phyloP scores from a whole-genome alignment of 2,888 invertebrate genomes.

The Drosophila neonasuta region DNA sequence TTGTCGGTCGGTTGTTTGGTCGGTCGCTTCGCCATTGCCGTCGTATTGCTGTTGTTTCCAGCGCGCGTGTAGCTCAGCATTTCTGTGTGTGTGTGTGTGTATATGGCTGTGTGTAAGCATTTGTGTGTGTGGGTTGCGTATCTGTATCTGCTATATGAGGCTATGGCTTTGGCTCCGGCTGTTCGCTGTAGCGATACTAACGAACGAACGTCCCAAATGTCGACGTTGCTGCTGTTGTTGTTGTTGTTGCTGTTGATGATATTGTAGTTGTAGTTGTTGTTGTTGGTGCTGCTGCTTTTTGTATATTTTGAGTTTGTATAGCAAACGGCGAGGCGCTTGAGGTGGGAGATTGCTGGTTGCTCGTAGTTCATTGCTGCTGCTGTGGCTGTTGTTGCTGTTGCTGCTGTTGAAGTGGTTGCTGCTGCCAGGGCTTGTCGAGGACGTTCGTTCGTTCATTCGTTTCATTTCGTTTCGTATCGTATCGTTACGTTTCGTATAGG shows the following conservation, averaged over 20 bases:
- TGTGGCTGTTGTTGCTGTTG: slow-evolving; percentile 32
- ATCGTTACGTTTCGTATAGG: slow-evolving; percentile 23
- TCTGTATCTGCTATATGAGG: slow-evolving; percentile 64
- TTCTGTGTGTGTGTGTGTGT: slow-evolving; percentile 38
- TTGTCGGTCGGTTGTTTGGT: slow-evolving; percentile 37
- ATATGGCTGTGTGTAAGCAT: slow-evolving; percentile 15
- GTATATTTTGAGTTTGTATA: slow-evolving; percentile 55
- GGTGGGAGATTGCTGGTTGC: slow-evolving; percentile 47
- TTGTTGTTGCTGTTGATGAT: slow-evolving; percentile 38
- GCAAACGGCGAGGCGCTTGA: slow-evolving; percentile 36
- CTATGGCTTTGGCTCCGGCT: slow-evolving; percentile 57
- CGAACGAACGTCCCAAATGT: slow-evolving; percentile 76
- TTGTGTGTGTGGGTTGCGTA: slow-evolving; percentile 47
- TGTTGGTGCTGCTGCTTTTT: slow-evolving; percentile 54
- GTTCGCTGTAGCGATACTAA: slow-evolving; percentile 72
- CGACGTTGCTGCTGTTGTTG: slow-evolving; percentile 48
- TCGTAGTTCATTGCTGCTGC: slow-evolving; percentile 34
- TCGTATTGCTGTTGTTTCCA: slow-evolving; percentile 54
- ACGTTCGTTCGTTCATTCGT: slow-evolving; percentile 60
- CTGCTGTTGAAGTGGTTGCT: slow-evolving; percentile 30
- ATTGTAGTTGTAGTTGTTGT: slow-evolving; percentile 34
- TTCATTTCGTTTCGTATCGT: slow-evolving; percentile 37
- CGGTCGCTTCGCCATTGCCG: slow-evolving; percentile 42
- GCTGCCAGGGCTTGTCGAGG: slow-evolving; percentile 70
- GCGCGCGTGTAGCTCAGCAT: slow-evolving; percentile 71